Conservation (phyloP, 2,797 vertebrate species). For the Astyanax mexicanus region DNA sequence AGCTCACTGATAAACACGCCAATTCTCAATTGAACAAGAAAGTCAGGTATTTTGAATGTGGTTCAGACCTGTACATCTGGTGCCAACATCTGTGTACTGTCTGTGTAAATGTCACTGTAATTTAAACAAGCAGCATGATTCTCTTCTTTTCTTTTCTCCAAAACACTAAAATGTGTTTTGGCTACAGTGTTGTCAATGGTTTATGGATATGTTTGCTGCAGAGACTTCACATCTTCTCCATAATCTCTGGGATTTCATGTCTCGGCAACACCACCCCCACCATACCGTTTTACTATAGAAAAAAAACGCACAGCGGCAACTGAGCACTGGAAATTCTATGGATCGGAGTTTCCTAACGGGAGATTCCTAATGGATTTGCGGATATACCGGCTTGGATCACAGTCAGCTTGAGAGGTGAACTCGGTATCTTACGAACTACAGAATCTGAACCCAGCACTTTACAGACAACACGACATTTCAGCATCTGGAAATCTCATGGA, state of each 20-base stretch:
- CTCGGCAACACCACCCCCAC: conserved; percentile 4
- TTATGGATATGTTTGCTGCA: conserved; percentile 50
- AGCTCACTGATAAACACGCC: conserved; percentile 4
- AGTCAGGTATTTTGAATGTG: conserved; percentile 39
- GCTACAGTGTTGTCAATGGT: conserved; percentile 72
- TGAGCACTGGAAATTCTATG: background rate
- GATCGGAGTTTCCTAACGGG: conserved; percentile 2
- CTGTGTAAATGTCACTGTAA: conserved; percentile 60
- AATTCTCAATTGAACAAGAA: conserved; percentile 21
- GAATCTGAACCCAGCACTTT: background rate
- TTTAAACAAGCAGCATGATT: conserved; percentile 75
- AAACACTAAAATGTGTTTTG: conserved; percentile 72
- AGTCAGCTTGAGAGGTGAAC: background rate
- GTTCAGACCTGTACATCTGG: conserved; percentile 39
- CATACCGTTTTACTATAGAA: background rate
- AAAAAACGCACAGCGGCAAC: background rate
- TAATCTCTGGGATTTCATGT: conserved; percentile 7
- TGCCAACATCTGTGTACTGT: conserved; percentile 41
- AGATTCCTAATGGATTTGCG: background rate
- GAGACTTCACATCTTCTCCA: conserved; percentile 18
- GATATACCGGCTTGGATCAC: background rate
- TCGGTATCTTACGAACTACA: background rate
- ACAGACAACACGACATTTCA: background rate
- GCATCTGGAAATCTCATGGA: background rate
- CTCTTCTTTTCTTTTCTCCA: conserved; percentile 46